A percentile compares a stretch with the other conserved stretches of the same genome.
phyloP scores from a whole-genome alignment of 2,888 invertebrate genomes.

The Pyrochroa serraticornis region DNA sequence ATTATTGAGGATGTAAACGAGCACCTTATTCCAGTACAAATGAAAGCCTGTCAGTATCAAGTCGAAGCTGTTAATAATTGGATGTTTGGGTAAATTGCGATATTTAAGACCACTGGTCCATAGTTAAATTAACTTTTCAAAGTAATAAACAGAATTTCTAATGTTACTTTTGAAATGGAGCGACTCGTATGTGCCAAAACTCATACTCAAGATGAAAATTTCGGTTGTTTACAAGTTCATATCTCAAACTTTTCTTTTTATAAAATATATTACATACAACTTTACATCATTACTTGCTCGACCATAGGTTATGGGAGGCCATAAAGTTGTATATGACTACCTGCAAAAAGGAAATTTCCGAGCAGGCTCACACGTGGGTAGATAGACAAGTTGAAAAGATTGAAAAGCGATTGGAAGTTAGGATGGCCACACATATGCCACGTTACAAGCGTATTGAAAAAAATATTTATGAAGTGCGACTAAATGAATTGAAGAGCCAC shows the following conservation, averaged over 20 bases:
- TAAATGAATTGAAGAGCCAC: constrained; percentile 44
- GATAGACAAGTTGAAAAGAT: constrained; percentile 32
- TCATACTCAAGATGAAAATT: too few species aligned
- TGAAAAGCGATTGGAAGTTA: constrained; percentile 38
- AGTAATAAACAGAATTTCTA: too few species aligned
- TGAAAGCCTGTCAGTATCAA: constrained; percentile 43
- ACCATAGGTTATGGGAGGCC: constrained; percentile 47
- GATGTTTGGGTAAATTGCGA: constrained; percentile 51
- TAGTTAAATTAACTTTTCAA: too few species aligned
- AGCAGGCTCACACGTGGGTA: constrained; percentile 37
- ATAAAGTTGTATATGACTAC: constrained; percentile 38
- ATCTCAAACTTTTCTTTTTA: too few species aligned
- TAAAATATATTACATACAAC: too few species aligned
- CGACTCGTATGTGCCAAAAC: too few species aligned
- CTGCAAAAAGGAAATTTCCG: constrained; percentile 39
- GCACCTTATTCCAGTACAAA: constrained; percentile 40
- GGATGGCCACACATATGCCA: constrained; percentile 36
- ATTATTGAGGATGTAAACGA: constrained; percentile 32
- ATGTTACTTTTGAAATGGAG: too few species aligned
- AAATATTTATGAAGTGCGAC: constrained; percentile 42
- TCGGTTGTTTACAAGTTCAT: too few species aligned
- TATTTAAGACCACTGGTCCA: too few species aligned
- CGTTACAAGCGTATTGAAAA: constrained; percentile 37
- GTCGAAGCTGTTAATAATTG: constrained; percentile 49
- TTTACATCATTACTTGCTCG: too few species aligned